These are phyloP conservation scores for Lagopus leucura DNA, from an alignment of 2,113 vertebrate species.

Conservation along the genomic window DNA sequence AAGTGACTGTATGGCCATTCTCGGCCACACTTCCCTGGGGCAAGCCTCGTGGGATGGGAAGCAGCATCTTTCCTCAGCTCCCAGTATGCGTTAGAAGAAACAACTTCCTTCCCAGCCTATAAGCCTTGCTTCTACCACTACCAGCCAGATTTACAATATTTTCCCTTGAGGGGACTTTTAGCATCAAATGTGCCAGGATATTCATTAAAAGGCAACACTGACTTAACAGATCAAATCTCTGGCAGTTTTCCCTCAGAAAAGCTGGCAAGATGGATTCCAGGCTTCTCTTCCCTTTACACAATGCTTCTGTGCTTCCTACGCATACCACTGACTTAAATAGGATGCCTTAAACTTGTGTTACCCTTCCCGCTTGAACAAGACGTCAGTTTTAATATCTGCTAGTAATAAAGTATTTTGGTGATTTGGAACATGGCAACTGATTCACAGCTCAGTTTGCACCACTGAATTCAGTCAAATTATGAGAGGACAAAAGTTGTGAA, in stretches of 20 bases:
- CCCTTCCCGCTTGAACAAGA: neutral
- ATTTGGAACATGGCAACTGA: neutral
- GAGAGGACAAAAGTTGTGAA: neutral
- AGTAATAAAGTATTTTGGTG: neutral
- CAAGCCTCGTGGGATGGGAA: neutral
- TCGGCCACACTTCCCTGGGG: fast-evolving
- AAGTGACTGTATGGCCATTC: neutral
- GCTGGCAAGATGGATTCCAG: slow-evolving; percentile 24
- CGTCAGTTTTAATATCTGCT: neutral
- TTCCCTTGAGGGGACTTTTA: slow-evolving; percentile 59
- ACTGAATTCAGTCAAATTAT: neutral
- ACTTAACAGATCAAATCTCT: slow-evolving; percentile 46
- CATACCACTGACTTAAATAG: neutral
- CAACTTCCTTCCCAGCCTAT: neutral
- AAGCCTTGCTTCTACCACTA: neutral
- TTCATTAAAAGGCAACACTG: slow-evolving; percentile 53
- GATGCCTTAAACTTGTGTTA: neutral
- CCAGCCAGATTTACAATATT: slow-evolving; percentile 41
- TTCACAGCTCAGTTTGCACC: neutral
- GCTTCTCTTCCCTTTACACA: slow-evolving; percentile 8
- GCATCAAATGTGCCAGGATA: slow-evolving; percentile 44
- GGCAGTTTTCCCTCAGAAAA: slow-evolving; percentile 11
- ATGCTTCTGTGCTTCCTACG: neutral
- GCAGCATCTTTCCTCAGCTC: neutral
- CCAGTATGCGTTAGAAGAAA: neutral